phyloP scores from a whole-genome alignment of 1,140 invertebrate genomes.

The Bombus superbus region DNA sequence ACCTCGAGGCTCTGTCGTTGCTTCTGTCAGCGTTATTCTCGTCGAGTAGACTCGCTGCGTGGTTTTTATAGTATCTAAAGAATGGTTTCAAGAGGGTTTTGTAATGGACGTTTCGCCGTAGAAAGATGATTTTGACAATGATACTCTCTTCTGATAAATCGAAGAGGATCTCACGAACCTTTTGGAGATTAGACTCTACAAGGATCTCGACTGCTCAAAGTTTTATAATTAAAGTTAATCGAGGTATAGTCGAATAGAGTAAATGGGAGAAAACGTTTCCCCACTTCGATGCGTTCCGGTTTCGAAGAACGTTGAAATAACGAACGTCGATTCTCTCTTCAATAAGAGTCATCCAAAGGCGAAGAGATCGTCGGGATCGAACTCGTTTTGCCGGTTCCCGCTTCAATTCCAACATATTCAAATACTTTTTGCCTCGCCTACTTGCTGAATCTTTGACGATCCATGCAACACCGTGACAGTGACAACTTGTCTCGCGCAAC shows the following conservation, averaged over 20 bases:
- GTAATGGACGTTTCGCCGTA: neutral
- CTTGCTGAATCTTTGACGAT: neutral
- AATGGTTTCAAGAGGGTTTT: neutral
- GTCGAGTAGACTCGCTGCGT: neutral
- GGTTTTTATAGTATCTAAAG: neutral
- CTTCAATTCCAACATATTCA: slow-evolving; percentile 11
- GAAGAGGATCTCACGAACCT: too few relatives aligned
- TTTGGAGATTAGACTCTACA: too few relatives aligned
- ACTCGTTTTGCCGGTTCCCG: slow-evolving; percentile 24
- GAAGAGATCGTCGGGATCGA: slow-evolving; percentile 16
- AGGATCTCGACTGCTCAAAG: too few relatives aligned
- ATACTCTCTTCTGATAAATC: neutral
- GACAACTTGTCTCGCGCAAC: slow-evolving; percentile 30
- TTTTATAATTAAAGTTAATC: too few relatives aligned
- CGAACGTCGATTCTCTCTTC: slow-evolving; percentile 18
- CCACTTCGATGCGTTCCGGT: neutral
- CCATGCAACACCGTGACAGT: slow-evolving; percentile 11
- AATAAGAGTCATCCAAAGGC: slow-evolving; percentile 8
- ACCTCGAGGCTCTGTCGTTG: neutral
- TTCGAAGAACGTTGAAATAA: slow-evolving; percentile 17
- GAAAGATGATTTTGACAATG: neutral
- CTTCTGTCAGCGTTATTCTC: neutral
- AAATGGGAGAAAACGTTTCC: neutral
- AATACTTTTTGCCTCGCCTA: slow-evolving; percentile 18
- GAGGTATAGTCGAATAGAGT: too few relatives aligned